phyloP scores from a whole-genome alignment of 1,140 invertebrate genomes.

The Caerostris darwini region DNA sequence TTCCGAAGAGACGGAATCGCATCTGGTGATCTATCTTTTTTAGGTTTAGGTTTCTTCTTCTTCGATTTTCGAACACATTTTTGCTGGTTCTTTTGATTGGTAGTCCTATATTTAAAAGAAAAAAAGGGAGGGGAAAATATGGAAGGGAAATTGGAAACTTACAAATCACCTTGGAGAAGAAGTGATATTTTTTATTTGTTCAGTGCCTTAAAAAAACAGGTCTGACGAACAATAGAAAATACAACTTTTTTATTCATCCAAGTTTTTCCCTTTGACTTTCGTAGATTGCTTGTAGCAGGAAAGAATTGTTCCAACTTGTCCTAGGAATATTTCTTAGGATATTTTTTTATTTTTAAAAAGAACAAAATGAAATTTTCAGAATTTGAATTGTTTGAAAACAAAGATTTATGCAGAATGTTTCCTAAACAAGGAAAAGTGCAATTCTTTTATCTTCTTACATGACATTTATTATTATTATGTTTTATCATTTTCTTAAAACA shows the following conservation, averaged over 20 bases:
- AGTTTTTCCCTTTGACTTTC: background rate
- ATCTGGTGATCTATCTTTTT: conserved; percentile 76
- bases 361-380: background rate
- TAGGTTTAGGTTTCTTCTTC: conserved; percentile 56
- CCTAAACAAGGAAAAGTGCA: background rate
- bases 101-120: conserved; percentile 51
- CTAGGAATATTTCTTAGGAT: background rate
- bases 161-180: conserved; percentile 33
- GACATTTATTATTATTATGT: no score
- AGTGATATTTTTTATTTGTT: conserved; percentile 30
- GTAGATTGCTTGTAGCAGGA: background rate
- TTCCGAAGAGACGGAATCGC: conserved; percentile 52
- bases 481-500: no score
- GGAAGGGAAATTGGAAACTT: conserved; percentile 45
- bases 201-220: conserved; percentile 5
- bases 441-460: no score
- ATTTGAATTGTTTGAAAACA: background rate
- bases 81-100: conserved; percentile 36
- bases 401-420: background rate
- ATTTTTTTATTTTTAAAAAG: background rate
- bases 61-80: conserved; percentile 75
- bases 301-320: background rate
- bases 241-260: background rate
- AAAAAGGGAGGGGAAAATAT: conserved; percentile 11
- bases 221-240: conserved; percentile 7